phyloP scores from a whole-genome alignment of 2,888 invertebrate species.

The Bellardia pandia region DNA sequence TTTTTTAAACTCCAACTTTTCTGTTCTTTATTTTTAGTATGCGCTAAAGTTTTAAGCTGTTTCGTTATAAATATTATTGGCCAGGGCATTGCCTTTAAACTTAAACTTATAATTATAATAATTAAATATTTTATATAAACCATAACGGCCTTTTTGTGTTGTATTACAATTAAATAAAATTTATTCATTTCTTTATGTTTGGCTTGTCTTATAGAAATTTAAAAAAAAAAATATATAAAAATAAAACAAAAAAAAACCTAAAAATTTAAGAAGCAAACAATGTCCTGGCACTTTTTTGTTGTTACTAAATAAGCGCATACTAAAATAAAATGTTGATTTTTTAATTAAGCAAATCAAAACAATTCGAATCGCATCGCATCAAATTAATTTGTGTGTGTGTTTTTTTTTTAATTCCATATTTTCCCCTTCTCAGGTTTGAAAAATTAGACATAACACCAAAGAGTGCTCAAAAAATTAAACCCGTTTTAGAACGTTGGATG shows the following conservation, averaged over 20 bases:
- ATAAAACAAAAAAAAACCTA: conserved; percentile 76
- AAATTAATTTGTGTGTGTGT: neutral
- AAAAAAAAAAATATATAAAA: conserved; percentile 63
- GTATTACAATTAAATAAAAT: conserved; percentile 17
- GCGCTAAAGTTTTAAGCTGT: conserved; percentile 76
- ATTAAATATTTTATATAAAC: conserved; percentile 29
- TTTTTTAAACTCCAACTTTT: conserved; percentile 45
- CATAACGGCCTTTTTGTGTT: conserved; percentile 18
- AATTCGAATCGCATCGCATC: neutral
- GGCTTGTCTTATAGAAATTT: conserved; percentile 50
- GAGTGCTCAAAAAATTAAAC: conserved; percentile 99
- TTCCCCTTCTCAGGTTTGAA: conserved; percentile 91
- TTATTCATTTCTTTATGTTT: conserved; percentile 64
- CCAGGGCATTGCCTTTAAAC: conserved; percentile 94
- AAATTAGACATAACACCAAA: conserved; percentile 99
- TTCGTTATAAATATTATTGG: conserved; percentile 84
- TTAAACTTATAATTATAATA: conserved; percentile 11
- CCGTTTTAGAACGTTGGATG: conserved; percentile 99
- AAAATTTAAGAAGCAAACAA: conserved; percentile 85
- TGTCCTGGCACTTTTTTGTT: conserved; percentile 87
- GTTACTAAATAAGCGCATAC: conserved; percentile 75
- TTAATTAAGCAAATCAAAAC: conserved; percentile 40
- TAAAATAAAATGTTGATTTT: conserved; percentile 39
- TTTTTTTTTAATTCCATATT: conserved; percentile 50
- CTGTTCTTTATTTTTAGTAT: conserved; percentile 76